Evolutionary conservation across 1,140 invertebrate species (phyloP).

Genomic region (Musca vetustissima): DNA sequence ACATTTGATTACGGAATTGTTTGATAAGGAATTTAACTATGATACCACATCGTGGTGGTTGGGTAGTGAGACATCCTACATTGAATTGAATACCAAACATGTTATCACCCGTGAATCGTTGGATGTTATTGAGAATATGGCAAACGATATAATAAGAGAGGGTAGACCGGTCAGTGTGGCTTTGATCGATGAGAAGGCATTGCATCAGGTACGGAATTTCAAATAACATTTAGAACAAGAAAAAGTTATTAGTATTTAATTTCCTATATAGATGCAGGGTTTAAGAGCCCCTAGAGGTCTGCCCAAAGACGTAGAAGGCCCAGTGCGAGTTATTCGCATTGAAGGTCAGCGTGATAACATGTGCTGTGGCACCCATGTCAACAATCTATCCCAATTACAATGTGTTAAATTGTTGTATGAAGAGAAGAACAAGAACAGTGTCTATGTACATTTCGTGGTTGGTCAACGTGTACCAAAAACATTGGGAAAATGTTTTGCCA

Average conservation of each 20-base stretch:
- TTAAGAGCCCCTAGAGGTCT: conserved; percentile 61
- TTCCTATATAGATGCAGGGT: conserved; percentile 43
- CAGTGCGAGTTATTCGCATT: conserved; percentile 74
- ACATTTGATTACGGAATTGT: conserved; percentile 79
- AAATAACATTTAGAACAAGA: neutral
- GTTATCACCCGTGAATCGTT: conserved; percentile 59
- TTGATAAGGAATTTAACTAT: conserved; percentile 68
- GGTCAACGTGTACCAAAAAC: conserved; percentile 68
- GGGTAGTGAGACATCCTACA: conserved; percentile 67
- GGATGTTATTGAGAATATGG: conserved; percentile 61
- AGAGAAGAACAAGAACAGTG: conserved; percentile 72
- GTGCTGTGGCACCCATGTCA: conserved; percentile 86
- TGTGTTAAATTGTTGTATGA: conserved; percentile 70
- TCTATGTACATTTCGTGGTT: conserved; percentile 68
- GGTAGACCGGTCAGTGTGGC: conserved; percentile 64
- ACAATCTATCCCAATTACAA: conserved; percentile 76
- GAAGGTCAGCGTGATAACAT: conserved; percentile 73
- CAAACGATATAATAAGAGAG: conserved; percentile 71
- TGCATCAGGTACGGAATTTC: conserved; percentile 26
- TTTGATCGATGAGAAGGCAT: conserved; percentile 65
- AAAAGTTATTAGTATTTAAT: too few species aligned
- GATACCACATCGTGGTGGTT: conserved; percentile 79
- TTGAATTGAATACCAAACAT: conserved; percentile 63
- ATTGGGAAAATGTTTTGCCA: conserved; percentile 62
- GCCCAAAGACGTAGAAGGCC: conserved; percentile 73